Conservation (phyloP, 2,888 invertebrate genomes). For the Drosophila limbata region DNA sequence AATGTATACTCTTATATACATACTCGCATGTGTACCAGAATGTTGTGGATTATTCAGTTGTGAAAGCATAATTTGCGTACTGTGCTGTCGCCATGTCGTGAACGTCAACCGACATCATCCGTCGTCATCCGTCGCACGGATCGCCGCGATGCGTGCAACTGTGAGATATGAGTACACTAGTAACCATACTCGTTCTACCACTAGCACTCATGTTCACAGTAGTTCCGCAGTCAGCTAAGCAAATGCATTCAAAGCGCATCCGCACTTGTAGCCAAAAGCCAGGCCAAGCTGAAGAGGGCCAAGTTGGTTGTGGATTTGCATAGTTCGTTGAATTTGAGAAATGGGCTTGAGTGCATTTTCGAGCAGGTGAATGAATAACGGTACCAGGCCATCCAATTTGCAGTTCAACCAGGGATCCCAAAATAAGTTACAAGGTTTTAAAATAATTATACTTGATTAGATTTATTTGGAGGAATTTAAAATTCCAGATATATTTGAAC, state of each 20-base stretch:
- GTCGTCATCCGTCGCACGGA: background rate
- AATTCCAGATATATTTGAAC: too few species aligned
- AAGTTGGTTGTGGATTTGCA: slow-evolving; percentile 41
- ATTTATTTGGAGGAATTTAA: too few species aligned
- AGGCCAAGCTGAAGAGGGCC: slow-evolving; percentile 5
- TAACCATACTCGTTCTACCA: slow-evolving; percentile 17
- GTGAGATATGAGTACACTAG: slow-evolving; percentile 49
- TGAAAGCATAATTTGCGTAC: slow-evolving; percentile 70
- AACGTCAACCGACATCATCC: slow-evolving; percentile 26
- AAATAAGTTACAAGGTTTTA: too few species aligned
- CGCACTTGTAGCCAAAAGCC: slow-evolving; percentile 16
- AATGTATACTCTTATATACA: slow-evolving; percentile 2
- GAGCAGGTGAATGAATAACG: background rate
- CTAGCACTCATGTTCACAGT: slow-evolving; percentile 11
- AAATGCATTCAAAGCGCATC: slow-evolving; percentile 53
- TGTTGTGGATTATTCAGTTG: slow-evolving; percentile 47
- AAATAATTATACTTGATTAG: too few species aligned
- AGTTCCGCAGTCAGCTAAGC: slow-evolving; percentile 55
- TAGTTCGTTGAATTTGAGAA: slow-evolving; percentile 12
- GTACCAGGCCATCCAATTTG: slow-evolving; percentile 6
- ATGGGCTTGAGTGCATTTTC: background rate
- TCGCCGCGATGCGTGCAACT: slow-evolving; percentile 41
- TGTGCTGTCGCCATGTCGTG: slow-evolving; percentile 34
- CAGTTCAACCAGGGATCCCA: too few species aligned
- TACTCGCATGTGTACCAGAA: slow-evolving; percentile 3